phyloP scores from a whole-genome alignment of 2,888 invertebrate genomes.

The Melinaea menophilus region DNA sequence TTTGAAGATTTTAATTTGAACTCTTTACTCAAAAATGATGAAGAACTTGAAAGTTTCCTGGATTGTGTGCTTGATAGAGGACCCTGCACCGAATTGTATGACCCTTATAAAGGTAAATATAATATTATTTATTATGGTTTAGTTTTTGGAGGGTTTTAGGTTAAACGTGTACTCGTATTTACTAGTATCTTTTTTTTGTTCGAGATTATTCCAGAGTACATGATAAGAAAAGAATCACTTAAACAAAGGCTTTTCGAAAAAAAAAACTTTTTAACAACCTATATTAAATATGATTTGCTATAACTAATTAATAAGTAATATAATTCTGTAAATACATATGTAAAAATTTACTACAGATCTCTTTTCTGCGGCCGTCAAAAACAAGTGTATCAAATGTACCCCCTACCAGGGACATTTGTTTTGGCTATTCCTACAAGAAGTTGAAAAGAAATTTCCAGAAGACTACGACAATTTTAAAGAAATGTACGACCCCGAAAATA shows the following conservation, averaged over 20 bases:
- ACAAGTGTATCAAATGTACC: constrained; percentile 28
- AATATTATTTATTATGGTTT: no score
- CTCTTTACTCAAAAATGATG: constrained; percentile 44
- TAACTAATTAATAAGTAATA: no score
- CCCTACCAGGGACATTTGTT: constrained; percentile 25
- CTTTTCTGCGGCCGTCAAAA: constrained; percentile 15
- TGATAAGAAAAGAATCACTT: no score
- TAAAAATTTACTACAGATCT: constrained; percentile 15
- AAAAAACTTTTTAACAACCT: no score
- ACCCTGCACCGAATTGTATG: constrained; percentile 36
- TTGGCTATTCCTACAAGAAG: constrained; percentile 20
- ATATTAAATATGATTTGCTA: no score
- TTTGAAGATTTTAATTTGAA: constrained; percentile 50
- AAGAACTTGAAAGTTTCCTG: constrained; percentile 34
- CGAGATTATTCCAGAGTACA: no score
- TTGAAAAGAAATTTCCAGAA: constrained; percentile 73
- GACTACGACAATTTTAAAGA: constrained; percentile 66
- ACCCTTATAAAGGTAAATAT: constrained; percentile 49
- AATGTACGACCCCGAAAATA: constrained; percentile 78
- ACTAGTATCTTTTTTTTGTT: no score
- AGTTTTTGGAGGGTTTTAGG: no score
- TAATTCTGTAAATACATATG: no score
- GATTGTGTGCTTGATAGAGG: constrained; percentile 43
- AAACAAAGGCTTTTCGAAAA: no score
- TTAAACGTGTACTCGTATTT: no score